A percentile compares a stretch with the other conserved stretches of the same genome.
Conservation (phyloP, 2,113 vertebrate genomes). For the Lipotes vexillifer region DNA sequence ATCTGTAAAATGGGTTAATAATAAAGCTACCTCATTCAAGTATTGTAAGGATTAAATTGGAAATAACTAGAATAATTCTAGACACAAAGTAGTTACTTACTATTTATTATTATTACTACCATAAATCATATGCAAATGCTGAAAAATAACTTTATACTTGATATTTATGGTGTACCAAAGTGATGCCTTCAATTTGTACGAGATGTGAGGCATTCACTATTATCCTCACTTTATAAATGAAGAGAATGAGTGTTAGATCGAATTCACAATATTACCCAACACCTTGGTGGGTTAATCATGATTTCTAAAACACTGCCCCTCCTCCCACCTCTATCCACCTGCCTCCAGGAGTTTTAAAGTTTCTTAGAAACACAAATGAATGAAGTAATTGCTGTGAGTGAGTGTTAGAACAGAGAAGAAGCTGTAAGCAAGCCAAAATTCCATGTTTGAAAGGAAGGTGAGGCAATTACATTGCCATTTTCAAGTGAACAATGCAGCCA, state of each 20-base stretch:
- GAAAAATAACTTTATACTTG: neutral
- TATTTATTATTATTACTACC: neutral
- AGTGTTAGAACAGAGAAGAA: constrained; percentile 28
- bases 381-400: neutral
- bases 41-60: neutral
- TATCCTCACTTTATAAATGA: neutral
- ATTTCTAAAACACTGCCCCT: neutral
- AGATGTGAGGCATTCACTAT: neutral
- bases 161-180: neutral
- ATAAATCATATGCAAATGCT: neutral
- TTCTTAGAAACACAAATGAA: constrained; percentile 38
- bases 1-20: constrained; percentile 25
- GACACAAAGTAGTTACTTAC: neutral
- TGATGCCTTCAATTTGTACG: neutral
- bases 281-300: neutral
- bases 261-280: neutral
- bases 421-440: constrained; percentile 40
- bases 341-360: constrained; percentile 1
- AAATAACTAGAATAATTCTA: neutral
- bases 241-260: neutral
- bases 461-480: constrained; percentile 26
- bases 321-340: neutral
- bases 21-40: neutral
- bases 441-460: constrained; percentile 25
- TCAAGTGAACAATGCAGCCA: neutral